Base-by-base conservation (phyloP, 2,113 vertebrate species). In the Alligator sinensis region DNA sequence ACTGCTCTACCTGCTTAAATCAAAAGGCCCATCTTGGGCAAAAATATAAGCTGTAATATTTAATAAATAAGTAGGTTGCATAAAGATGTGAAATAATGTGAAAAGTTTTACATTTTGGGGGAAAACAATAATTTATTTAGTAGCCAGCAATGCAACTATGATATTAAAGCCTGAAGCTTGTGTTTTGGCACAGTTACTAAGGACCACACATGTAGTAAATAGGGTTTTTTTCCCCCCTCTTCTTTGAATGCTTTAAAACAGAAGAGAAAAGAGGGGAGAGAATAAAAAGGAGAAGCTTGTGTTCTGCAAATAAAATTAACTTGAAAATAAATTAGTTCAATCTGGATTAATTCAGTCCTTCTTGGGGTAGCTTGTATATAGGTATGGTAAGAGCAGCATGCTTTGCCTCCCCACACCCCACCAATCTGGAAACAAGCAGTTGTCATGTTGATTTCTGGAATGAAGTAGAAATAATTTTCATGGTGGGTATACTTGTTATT, bases 21-120 rank as follows among this genome's bases (percentile, higher is more conserved):
- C 4, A 70, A 16, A 75, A 55, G 57, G 60, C 82, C 72, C 13
- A 9, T 38, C 5, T 59, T 5, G 72, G 9, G 28, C 10, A 85
- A 30, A 4, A 11, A 61, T 2, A 4, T 64, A 87, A 74, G 9
- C 66, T 4, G 5, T 14, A 11, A 47, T 30, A 22, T 84, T 27
- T 5, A 64, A 21, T 82, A 82, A 61, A 72, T 61, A 6, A 60
- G 1, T 6, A 57, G 1, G 86, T 75, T 30, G 9, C 0, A 0
- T 61, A 74, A 6, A 59, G 22, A 25, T 18, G 2, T 80, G 19
- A 80, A 8, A 68, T 11, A 80, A 57, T 4, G 21, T 74, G 22
- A 47, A 47, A 24, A 47, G 11, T 24, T 17, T 19, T 24, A 30
- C 57, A 2, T 1, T 25, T 84, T 82, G 61, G 6, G 17, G 34